A percentile compares a stretch with the other conserved stretches of the same genome.
phyloP scores from a whole-genome alignment of 2,888 invertebrate species.

The Thecocarcelia acutangulata region DNA sequence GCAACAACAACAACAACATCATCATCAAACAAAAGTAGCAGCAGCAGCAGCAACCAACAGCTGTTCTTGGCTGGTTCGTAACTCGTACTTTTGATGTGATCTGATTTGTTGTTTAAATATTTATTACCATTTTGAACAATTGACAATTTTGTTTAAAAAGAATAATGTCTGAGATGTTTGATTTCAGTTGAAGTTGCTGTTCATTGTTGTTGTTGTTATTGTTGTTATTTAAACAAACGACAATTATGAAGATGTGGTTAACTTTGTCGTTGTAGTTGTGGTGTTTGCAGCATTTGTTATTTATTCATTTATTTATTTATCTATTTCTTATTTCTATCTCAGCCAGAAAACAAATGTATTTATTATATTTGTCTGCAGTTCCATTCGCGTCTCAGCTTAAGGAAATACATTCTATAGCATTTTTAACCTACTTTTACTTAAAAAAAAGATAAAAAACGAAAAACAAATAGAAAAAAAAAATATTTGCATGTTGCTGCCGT shows the following conservation, averaged over 20 bases:
- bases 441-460: slow-evolving; percentile 23
- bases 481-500: slow-evolving; percentile 54
- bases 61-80: slow-evolving; percentile 44
- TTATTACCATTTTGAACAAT: slow-evolving; percentile 79
- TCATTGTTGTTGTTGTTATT: slow-evolving; percentile 26
- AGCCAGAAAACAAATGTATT: slow-evolving; percentile 12
- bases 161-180: slow-evolving; percentile 49
- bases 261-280: slow-evolving; percentile 14
- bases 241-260: slow-evolving; percentile 65
- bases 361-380: slow-evolving; percentile 53
- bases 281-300: slow-evolving; percentile 37
- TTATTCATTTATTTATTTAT: slow-evolving; percentile 45
- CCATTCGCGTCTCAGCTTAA: slow-evolving; percentile 43
- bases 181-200: slow-evolving; percentile 13
- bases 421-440: slow-evolving; percentile 68
- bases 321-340: slow-evolving; percentile 24
- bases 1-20: not conserved
- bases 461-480: slow-evolving; percentile 40
- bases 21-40: no score
- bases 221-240: slow-evolving; percentile 44
- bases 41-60: slow-evolving; percentile 13
- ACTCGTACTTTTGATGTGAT: slow-evolving; percentile 50
- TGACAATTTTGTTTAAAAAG: slow-evolving; percentile 71
- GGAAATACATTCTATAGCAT: slow-evolving; percentile 59
- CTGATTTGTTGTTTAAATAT: slow-evolving; percentile 75